phyloP scores from a whole-genome alignment of 2,888 invertebrate genomes.

The Trypoxylon attenuatum region DNA sequence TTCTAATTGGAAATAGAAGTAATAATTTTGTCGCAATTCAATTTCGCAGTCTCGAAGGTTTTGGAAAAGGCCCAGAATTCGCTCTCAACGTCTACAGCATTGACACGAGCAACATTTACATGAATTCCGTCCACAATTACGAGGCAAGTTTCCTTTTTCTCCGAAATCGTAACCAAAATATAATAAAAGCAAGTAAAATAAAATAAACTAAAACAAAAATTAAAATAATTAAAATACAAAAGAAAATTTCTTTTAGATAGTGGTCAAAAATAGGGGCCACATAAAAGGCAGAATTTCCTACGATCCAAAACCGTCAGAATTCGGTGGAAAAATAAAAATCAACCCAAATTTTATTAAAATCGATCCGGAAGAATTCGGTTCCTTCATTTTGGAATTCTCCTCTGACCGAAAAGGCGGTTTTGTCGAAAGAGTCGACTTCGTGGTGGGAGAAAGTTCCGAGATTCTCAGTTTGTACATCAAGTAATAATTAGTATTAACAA shows the following conservation, averaged over 20 bases:
- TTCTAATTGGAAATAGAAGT: too few species aligned
- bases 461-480: constrained; percentile 77
- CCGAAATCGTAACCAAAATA: neutral
- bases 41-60: constrained; percentile 73
- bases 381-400: constrained; percentile 77
- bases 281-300: constrained; percentile 78
- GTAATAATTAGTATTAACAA: too few species aligned
- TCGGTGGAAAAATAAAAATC: constrained; percentile 78
- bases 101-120: constrained; percentile 78
- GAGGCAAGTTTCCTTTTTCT: constrained; percentile 74
- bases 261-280: constrained; percentile 74
- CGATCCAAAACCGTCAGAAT: constrained; percentile 75
- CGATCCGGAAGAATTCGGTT: constrained; percentile 76
- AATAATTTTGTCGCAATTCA: neutral
- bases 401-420: constrained; percentile 79
- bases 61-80: constrained; percentile 78
- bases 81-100: constrained; percentile 77
- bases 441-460: constrained; percentile 78
- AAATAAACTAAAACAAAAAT: too few species aligned
- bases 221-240: too few species aligned
- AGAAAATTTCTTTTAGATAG: constrained; percentile 49
- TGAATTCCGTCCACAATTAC: constrained; percentile 78
- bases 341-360: constrained; percentile 75
- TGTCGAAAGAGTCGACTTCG: constrained; percentile 79
- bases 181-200: too few species aligned